Percentiles rank a stretch among this genome's conserved stretches.
phyloP scores from a whole-genome alignment of 2,113 vertebrate genomes.

The Tor tambroides region DNA sequence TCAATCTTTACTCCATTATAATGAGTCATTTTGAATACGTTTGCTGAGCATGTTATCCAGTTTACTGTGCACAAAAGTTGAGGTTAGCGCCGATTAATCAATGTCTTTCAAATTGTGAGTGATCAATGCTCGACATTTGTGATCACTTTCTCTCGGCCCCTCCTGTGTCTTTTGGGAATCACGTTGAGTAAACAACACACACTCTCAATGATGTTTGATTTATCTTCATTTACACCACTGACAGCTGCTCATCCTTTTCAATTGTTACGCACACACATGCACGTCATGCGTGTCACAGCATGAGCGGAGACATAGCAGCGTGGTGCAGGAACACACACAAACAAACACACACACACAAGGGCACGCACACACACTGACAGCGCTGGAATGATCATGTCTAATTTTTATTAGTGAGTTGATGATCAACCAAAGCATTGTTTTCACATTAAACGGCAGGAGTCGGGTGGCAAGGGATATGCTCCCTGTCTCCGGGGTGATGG shows the following conservation, averaged over 20 bases:
- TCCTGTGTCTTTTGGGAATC: constrained; percentile 40
- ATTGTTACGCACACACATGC: constrained; percentile 38
- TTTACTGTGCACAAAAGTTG: constrained; percentile 34
- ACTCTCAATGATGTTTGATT: constrained; percentile 48
- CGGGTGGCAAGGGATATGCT: neutral
- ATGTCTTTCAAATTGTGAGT: constrained; percentile 38
- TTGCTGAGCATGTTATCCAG: constrained; percentile 2
- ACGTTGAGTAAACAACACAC: constrained; percentile 55
- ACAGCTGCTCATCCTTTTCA: constrained; percentile 58
- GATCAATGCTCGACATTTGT: constrained; percentile 20
- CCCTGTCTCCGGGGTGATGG: constrained; percentile 9
- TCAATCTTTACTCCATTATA: neutral
- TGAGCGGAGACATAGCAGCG: constrained; percentile 11
- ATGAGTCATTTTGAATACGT: neutral
- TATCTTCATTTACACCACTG: constrained; percentile 61
- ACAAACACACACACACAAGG: neutral
- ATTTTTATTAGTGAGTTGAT: constrained; percentile 38
- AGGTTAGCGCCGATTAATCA: constrained; percentile 46
- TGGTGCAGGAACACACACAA: constrained; percentile 23
- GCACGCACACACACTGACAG: neutral
- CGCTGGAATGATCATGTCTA: constrained; percentile 22
- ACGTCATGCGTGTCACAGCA: constrained; percentile 55
- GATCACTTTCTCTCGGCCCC: constrained; percentile 20
- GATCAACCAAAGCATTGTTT: constrained; percentile 42
- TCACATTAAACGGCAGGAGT: constrained; percentile 34